Evolutionary conservation across 2,797 vertebrate species (phyloP), one percentile per base, ranked within the genome.

Genomic region (Amniataba percoides): DNA sequence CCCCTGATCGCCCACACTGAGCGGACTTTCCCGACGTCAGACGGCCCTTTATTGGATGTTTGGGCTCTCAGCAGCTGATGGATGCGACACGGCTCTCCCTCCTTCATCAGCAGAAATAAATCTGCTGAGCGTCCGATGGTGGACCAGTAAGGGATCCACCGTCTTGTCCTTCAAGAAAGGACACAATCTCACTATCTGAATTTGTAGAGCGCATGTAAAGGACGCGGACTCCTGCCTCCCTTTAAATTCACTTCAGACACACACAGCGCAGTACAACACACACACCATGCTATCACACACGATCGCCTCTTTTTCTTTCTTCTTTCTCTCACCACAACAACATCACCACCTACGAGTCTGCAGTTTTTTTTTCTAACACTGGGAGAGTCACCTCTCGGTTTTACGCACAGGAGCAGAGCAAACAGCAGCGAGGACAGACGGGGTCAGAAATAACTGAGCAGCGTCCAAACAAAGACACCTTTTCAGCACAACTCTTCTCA

Each of bases 11-110:
- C 74, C 71, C 31, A 79, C 74, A 72, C 31, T 34, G 66, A 73
- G 71, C 65, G 65, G 80, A 77, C 70, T 85, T 84, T 77, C 55
- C 70, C 64, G 23, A 8, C 61, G 72, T 85, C 74, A 58, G 74
- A 2, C 27, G 4, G 27, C 4, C 27, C 27, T 14, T 48, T 62
- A 55, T 36, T 1, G 40, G 43, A 15, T 10, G 0, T 25, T 13
- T 40, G 5, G 25, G 27, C 27, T 2, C 40, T 9, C 11, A 60
- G 36, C 48, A 53, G 55, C 52, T 75, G 60, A 11, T 43, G 43
- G 74, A 76, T 59, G 23, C 16, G 14, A 1, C 3, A 18, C 34
- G 31, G 27, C 39, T 43, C 21, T 42, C 14, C 4, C 23, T 4
- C 18, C 34, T 45, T 31, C 31, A 3, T 62, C 10, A 3, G 3